Conservation (phyloP, 2,888 invertebrate species). For the Nephrotoma appendiculata region DNA sequence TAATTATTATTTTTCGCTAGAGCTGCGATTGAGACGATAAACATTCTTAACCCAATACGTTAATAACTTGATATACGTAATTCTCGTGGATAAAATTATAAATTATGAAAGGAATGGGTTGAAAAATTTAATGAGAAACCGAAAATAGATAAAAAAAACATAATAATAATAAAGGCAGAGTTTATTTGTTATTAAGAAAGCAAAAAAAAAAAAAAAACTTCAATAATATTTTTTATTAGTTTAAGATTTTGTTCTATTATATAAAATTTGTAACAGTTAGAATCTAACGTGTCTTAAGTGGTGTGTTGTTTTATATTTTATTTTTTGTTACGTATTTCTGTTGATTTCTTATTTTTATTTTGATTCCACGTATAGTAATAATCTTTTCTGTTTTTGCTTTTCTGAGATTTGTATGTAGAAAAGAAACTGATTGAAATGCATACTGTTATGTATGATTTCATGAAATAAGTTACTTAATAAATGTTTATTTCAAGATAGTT, state of each 20-base stretch:
- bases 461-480: not conserved
- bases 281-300: not conserved
- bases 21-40: not conserved
- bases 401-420: not conserved
- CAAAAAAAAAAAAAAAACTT: not conserved
- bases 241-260: not conserved
- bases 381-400: not conserved
- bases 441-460: not conserved
- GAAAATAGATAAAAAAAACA: not conserved
- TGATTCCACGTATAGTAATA: not conserved
- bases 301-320: not conserved
- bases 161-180: not conserved
- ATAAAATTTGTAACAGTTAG: not conserved
- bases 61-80: not conserved
- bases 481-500: not conserved
- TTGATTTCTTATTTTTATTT: not conserved
- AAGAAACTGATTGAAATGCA: not conserved
- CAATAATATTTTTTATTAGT: not conserved
- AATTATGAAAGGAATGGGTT: not conserved
- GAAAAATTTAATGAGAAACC: not conserved
- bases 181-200: not conserved
- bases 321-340: not conserved
- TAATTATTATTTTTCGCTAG: not conserved
- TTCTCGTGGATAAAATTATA: not conserved
- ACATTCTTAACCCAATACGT: not conserved